phyloP scores from a whole-genome alignment of 2,113 vertebrate genomes.

The Anoplopoma fimbria region DNA sequence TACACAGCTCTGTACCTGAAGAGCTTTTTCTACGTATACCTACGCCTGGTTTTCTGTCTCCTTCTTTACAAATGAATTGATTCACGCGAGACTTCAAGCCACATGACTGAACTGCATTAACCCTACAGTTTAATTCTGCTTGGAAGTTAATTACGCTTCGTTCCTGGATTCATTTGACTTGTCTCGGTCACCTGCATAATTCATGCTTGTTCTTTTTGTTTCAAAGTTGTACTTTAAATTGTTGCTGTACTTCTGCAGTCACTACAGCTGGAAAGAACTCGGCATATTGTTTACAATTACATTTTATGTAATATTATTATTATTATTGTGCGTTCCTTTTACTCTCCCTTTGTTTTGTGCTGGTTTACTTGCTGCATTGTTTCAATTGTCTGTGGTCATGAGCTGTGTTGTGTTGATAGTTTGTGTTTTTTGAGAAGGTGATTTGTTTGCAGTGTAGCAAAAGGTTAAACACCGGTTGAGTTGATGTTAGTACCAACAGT shows the following conservation, averaged over 20 bases:
- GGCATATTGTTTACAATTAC: not conserved
- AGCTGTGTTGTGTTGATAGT: not conserved
- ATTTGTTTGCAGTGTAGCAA: not conserved
- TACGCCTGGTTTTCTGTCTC: no score
- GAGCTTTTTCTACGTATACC: no score
- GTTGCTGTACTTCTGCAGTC: not conserved
- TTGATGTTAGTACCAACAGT: conserved; percentile 9
- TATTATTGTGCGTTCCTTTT: not conserved
- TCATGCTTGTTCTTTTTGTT: not conserved
- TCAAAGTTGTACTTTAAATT: not conserved
- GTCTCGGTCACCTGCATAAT: not conserved
- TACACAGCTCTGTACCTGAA: conserved; percentile 5
- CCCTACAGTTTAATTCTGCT: conserved; percentile 9
- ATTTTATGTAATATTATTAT: not conserved
- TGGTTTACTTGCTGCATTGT: not conserved
- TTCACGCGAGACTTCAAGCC: not conserved
- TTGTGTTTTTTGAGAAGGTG: no score
- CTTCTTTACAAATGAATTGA: not conserved
- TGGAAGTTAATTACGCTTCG: conserved; percentile 25
- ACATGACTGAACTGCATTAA: conserved; percentile 2
- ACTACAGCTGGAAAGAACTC: not conserved
- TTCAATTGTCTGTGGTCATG: not conserved
- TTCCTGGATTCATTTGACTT: conserved; percentile 4
- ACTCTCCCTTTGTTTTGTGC: not conserved
- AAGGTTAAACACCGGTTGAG: conserved; percentile 6